Conservation (phyloP, 2,888 invertebrate genomes). For the Tachystola acroxantha region DNA sequence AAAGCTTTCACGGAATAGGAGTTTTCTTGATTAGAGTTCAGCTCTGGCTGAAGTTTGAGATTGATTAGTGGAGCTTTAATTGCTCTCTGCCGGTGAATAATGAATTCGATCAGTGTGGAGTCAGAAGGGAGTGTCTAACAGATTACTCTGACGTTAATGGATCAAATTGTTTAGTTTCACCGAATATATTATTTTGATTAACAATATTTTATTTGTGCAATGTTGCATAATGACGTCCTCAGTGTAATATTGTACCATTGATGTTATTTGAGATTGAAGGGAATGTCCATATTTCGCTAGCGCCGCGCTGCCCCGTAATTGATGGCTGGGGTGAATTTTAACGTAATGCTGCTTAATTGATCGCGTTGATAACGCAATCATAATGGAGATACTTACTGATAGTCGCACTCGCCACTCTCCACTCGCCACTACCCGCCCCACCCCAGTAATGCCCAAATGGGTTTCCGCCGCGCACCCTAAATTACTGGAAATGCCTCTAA, state of each 20-base stretch:
- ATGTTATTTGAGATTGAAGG: conserved; percentile 8
- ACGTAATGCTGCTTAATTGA: conserved; percentile 68
- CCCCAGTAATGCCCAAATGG: conserved; percentile 48
- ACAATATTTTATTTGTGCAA: not conserved
- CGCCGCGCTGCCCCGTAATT: conserved; percentile 47
- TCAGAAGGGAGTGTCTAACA: conserved; percentile 56
- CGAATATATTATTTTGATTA: not conserved
- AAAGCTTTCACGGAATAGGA: conserved; percentile 77
- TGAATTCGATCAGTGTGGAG: conserved; percentile 71
- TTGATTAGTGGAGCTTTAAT: conserved; percentile 78
- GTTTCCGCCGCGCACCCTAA: conserved; percentile 39
- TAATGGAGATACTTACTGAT: conserved; percentile 46
- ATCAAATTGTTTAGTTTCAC: conserved; percentile 33
- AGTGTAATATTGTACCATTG: not conserved
- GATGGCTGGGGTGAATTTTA: conserved; percentile 63
- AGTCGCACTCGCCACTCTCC: conserved; percentile 15
- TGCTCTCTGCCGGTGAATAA: conserved; percentile 75
- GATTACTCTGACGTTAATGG: conserved; percentile 52
- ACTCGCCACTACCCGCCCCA: conserved; percentile 29
- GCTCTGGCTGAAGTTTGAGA: conserved; percentile 74
- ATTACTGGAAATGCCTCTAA: conserved; percentile 39
- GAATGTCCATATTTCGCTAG: conserved; percentile 39
- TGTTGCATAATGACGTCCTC: not conserved
- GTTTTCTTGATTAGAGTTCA: conserved; percentile 79
- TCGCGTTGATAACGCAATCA: conserved; percentile 58